phyloP scores from a whole-genome alignment of 2,113 vertebrate species.

The Heterochromis multidens region DNA sequence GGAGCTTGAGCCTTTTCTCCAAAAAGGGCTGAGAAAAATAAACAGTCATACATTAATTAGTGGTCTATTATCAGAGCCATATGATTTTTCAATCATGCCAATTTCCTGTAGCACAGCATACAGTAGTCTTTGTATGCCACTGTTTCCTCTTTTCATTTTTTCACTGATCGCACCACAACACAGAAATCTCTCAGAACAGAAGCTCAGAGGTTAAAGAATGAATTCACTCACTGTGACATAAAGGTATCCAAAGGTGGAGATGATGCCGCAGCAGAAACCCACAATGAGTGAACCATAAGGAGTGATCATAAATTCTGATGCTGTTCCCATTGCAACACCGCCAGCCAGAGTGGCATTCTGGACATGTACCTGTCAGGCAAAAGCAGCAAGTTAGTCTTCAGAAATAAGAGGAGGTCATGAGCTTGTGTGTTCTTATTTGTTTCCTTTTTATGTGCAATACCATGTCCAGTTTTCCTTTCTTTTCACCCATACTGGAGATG shows the following conservation, averaged over 20 bases:
- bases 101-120: too few species aligned
- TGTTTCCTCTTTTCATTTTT: background rate
- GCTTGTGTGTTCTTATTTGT: background rate
- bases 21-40: conserved; percentile 81
- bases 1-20: conserved; percentile 83
- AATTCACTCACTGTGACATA: conserved; percentile 82
- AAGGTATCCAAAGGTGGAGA: conserved; percentile 88
- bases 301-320: conserved; percentile 90
- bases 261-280: conserved; percentile 83
- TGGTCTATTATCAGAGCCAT: background rate
- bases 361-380: conserved; percentile 85
- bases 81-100: background rate
- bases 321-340: conserved; percentile 90
- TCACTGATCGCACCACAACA: background rate
- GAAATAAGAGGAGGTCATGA: background rate
- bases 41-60: background rate
- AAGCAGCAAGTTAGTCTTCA: background rate
- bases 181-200: background rate
- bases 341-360: conserved; percentile 92
- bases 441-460: conserved; percentile 60
- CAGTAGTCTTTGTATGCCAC: background rate
- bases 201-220: background rate
- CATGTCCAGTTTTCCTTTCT: conserved; percentile 93
- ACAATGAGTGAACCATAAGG: conserved; percentile 90
- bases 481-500: conserved; percentile 86